Evolutionary conservation across 2,797 vertebrate genomes (phyloP).

Genomic region (Falco columbarius): DNA sequence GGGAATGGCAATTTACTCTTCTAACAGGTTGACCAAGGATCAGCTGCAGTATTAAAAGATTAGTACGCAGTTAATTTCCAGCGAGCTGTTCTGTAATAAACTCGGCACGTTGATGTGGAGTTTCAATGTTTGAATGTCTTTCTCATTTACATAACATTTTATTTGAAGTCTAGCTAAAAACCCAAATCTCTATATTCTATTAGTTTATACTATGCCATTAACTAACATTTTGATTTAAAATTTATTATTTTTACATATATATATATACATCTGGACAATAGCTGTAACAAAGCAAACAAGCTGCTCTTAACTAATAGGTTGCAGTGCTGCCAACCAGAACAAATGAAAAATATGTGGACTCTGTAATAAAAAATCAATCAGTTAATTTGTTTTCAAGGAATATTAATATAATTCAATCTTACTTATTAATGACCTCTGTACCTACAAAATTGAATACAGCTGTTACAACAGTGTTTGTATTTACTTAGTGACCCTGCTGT

Average conservation of each 20-base stretch:
- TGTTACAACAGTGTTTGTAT: not conserved
- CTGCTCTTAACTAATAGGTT: not conserved
- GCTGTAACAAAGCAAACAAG: not conserved
- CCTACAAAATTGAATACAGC: not conserved
- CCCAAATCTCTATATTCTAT: not conserved
- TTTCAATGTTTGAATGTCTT: not conserved
- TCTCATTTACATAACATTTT: not conserved
- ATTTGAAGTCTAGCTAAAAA: not conserved
- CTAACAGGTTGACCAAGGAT: slow-evolving; percentile 55
- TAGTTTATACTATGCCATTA: not conserved
- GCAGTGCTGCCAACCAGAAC: not conserved
- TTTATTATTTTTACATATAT: not conserved
- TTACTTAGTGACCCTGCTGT: not conserved
- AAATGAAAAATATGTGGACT: not conserved
- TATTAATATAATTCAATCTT: not conserved
- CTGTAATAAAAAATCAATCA: not conserved
- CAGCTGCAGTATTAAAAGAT: slow-evolving; percentile 59
- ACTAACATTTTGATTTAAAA: not conserved
- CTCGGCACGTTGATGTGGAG: not conserved
- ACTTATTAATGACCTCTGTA: not conserved
- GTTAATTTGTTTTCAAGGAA: slow-evolving; percentile 17
- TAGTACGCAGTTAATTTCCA: slow-evolving; percentile 52
- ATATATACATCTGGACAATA: not conserved
- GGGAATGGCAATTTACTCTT: slow-evolving; percentile 59
- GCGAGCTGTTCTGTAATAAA: not conserved